Evolutionary conservation across 1,140 invertebrate genomes (phyloP), one percentile per base, ranked within the genome.

Genomic region (Drosophila takahashii): DNA sequence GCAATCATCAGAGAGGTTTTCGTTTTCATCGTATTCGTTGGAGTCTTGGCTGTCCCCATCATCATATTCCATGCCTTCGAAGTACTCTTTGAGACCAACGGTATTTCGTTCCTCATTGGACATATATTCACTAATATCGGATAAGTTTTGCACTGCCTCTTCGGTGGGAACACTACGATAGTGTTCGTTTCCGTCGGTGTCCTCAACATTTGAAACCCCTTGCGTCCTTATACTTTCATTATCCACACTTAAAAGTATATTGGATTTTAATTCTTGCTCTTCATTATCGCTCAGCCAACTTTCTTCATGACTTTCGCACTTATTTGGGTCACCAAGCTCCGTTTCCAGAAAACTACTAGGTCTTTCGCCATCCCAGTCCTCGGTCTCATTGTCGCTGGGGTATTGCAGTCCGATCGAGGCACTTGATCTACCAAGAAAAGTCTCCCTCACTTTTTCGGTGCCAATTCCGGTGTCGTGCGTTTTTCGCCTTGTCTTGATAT

Each of bases 381-480:
- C 18, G 8, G 16, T 32, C 22, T 85, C 81, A 37, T 66, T 42
- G 3, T 66, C 74, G 45, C 78, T 85, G 26, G 83, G 81, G 61
- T 50, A 87, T 22, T 85, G 81, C 8, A 87, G n/a, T 1, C 44
- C 78, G n/a, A 83, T 22, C 8, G 60, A 66, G 18, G 10, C 26
- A 22, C 37, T 64, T 34, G 50, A 64, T 18, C 8, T 58, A 9
- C 39, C 7, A 10, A 36, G 15, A 9, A 9, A 65, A 13, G 9
- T 4, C 11, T 32, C 41, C 26, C 16, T 16, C 26, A 8, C 41
- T 11, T 32, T 11, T 9, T n/a, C 26, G 26, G 5, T 45, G 32
- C 52, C 18, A 37, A 13, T 22, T 36, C 32, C 42, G 13, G 8
- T 9, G 16, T 58, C 39, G 16, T 11, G 13, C 39, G 26, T 27